Evolutionary conservation across 2,888 invertebrate species (phyloP).

Genomic region (Dicranocentrus wangi): DNA sequence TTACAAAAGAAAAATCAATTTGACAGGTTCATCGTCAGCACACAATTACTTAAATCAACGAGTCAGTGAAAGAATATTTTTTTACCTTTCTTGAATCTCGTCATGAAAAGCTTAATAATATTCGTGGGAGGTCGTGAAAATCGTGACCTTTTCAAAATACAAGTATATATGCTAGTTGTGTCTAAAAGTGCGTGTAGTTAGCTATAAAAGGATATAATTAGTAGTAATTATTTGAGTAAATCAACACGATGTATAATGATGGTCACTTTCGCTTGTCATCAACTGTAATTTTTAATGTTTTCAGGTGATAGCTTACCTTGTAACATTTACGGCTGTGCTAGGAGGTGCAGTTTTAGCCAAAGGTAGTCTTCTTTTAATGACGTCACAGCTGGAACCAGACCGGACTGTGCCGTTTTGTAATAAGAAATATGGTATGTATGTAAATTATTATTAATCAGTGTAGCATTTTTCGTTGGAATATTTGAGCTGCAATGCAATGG

Average conservation of each 20-base stretch:
- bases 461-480: too few species aligned
- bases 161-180: too few species aligned
- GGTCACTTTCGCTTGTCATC: too few species aligned
- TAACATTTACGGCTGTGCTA: constrained; percentile 90
- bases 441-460: too few species aligned
- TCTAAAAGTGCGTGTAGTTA: too few species aligned
- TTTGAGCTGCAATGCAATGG: not conserved
- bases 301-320: constrained; percentile 82
- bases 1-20: too few species aligned
- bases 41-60: too few species aligned
- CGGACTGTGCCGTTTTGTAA: constrained; percentile 87
- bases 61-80: too few species aligned
- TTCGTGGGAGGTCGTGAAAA: constrained; percentile 52
- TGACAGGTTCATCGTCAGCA: too few species aligned
- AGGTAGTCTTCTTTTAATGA: constrained; percentile 92
- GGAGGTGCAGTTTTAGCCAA: constrained; percentile 90
- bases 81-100: not conserved
- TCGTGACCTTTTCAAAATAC: constrained; percentile 54
- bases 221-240: too few species aligned
- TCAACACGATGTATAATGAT: too few species aligned
- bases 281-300: constrained; percentile 10
- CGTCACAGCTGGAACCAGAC: constrained; percentile 87
- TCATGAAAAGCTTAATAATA: constrained; percentile 30
- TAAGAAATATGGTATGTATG: constrained; percentile 83
- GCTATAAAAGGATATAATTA: too few species aligned